Evolutionary conservation across 2,888 invertebrate genomes (phyloP).

Genomic region (Meandrusa payeni): DNA sequence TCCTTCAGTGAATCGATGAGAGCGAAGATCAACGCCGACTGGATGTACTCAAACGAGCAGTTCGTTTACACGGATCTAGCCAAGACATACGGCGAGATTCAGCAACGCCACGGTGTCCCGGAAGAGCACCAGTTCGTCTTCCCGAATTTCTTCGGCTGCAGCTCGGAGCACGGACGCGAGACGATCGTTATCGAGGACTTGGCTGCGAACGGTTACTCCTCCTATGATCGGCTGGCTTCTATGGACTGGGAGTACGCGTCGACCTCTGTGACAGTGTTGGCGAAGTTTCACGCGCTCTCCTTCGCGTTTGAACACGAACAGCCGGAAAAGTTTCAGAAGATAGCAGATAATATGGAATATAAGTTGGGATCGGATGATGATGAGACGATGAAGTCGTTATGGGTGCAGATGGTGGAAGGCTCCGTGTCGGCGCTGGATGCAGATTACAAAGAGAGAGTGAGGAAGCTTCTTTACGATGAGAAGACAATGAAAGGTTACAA

Average conservation of each 20-base stretch:
- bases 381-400: conserved; percentile 23
- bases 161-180: conserved; percentile 38
- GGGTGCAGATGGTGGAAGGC: conserved; percentile 26
- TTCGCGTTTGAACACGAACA: conserved; percentile 38
- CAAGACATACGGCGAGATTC: conserved; percentile 38
- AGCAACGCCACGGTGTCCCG: conserved; percentile 39
- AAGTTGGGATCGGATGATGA: conserved; percentile 15
- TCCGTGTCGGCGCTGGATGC: conserved; percentile 34
- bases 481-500: conserved; percentile 28
- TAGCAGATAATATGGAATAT: conserved; percentile 32
- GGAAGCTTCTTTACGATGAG: conserved; percentile 28
- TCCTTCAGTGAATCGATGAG: conserved; percentile 43
- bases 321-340: conserved; percentile 45
- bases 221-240: conserved; percentile 45
- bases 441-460: conserved; percentile 37
- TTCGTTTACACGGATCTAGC: conserved; percentile 44
- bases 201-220: conserved; percentile 39
- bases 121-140: conserved; percentile 40
- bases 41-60: conserved; percentile 44
- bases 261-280: conserved; percentile 45
- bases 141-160: conserved; percentile 47
- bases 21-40: conserved; percentile 28
- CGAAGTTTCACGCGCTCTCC: conserved; percentile 63
- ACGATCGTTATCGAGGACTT: conserved; percentile 57
- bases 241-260: conserved; percentile 54